Conservation (phyloP, 2,113 vertebrate species). For the Phaethon lepturus region DNA sequence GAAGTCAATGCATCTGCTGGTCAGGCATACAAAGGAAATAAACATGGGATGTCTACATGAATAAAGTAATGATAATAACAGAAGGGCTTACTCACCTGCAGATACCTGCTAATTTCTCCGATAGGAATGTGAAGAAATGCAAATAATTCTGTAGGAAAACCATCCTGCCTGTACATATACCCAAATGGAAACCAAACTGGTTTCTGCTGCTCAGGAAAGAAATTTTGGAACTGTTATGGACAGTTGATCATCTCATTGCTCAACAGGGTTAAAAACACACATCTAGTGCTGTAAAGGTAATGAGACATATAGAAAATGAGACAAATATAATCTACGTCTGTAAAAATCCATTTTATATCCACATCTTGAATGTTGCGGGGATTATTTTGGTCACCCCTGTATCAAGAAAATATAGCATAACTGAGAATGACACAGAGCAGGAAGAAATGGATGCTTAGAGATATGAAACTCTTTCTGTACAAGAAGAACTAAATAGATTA, state of each 20-base stretch:
- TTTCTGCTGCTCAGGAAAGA: background rate
- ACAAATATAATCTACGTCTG: background rate
- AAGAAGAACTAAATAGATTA: background rate
- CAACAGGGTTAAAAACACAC: background rate
- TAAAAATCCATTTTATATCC: background rate
- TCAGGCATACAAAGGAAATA: background rate
- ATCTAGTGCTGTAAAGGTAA: background rate
- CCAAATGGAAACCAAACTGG: background rate
- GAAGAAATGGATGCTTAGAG: background rate
- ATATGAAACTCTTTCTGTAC: background rate
- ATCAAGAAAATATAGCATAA: background rate
- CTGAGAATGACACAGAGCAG: background rate
- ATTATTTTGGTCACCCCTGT: background rate
- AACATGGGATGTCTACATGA: accelerated
- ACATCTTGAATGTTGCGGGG: background rate
- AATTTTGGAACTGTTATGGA: background rate
- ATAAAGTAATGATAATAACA: background rate
- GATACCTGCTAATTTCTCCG: background rate
- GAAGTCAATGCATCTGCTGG: background rate
- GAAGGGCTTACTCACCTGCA: background rate
- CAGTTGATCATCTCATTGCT: background rate
- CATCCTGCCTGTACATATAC: background rate
- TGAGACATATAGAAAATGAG: background rate
- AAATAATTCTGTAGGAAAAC: background rate
- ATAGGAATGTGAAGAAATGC: background rate